Evolutionary conservation across 2,797 vertebrate species (phyloP), one percentile per base, ranked within the genome.

Genomic region (Falco biarmicus): DNA sequence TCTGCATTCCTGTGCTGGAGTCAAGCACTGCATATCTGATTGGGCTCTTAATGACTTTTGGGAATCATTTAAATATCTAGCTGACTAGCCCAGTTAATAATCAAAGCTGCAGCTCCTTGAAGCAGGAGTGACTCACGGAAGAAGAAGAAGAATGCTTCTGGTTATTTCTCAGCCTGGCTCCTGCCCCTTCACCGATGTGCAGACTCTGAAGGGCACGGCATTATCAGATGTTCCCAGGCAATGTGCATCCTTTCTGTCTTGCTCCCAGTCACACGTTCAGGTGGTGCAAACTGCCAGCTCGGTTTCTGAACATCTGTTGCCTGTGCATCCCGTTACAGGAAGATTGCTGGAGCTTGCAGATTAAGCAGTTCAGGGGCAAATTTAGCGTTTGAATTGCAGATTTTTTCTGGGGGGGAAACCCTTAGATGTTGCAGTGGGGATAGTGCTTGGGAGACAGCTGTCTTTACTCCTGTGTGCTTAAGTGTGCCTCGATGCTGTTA

Each of bases 41-140:
- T 96, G 94, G 96, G 94, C 94, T 97, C 87, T 97, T 97, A 97
- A 97, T 97, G 95, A 97, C 97, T 97, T 97, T 95, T 96, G 97
- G 97, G 97, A 95, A 96, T 97, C 96, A 96, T 96, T 97, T 97
- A 95, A 97, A 92, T 96, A 97, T 96, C 95, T 92, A 90, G 96
- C 94, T 92, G 96, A 93, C 94, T 92, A 94, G 95, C 92, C 90
- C 94, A 92, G 96, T 97, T 97, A 96, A 97, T 97, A 96, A 97
- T 92, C 94, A 95, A 81, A 89, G 94, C 95, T 65, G 87, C 93
- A 86, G 95, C 93, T 96, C 90, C 96, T 97, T 84, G 95, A 86
- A 96, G 90, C 87, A 90, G 93, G 89, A 96, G 83, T 89, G 94
- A 96, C 90, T 95, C 82, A 57, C 45, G 92, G 87, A 94, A 93